Evolutionary conservation across 2,888 invertebrate genomes (phyloP).

Genomic region (Himalopsyche tibetana): DNA sequence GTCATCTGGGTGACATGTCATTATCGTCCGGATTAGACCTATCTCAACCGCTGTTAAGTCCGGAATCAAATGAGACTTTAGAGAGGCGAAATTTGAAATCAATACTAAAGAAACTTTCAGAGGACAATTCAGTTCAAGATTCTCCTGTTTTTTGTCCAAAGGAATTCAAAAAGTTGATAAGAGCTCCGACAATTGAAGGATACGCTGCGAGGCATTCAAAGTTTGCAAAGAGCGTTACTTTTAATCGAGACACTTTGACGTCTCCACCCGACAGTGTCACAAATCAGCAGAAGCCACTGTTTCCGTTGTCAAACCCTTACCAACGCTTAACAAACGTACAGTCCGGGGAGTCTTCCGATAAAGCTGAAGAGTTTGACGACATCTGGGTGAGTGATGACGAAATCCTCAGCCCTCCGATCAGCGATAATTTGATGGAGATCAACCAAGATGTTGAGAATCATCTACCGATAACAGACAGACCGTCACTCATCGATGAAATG

Average conservation of each 20-base stretch:
- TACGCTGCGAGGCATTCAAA: slow-evolving; percentile 93
- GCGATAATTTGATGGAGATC: slow-evolving; percentile 53
- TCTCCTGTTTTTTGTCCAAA: slow-evolving; percentile 75
- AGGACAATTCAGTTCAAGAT: slow-evolving; percentile 78
- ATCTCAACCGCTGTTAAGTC: slow-evolving; percentile 73
- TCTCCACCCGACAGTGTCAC: slow-evolving; percentile 82
- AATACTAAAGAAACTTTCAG: slow-evolving; percentile 89
- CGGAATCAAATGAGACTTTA: slow-evolving; percentile 88
- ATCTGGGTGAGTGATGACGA: slow-evolving; percentile 61
- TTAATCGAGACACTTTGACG: slow-evolving; percentile 89
- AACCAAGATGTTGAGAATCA: slow-evolving; percentile 45
- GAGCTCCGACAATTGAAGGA: slow-evolving; percentile 91
- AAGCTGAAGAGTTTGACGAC: slow-evolving; percentile 57
- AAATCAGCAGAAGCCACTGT: slow-evolving; percentile 66
- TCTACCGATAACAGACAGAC: slow-evolving; percentile 51
- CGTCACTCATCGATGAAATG: slow-evolving; percentile 55
- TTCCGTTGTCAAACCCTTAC: slow-evolving; percentile 64
- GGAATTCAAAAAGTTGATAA: slow-evolving; percentile 83
- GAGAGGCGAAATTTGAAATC: slow-evolving; percentile 90
- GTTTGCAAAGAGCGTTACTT: slow-evolving; percentile 92
- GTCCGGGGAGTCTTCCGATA: slow-evolving; percentile 59
- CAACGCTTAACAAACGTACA: slow-evolving; percentile 61
- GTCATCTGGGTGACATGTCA: slow-evolving; percentile 67
- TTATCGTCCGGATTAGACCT: slow-evolving; percentile 67
- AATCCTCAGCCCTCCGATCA: slow-evolving; percentile 44